A percentile compares a stretch with the other conserved stretches of the same genome.
These are phyloP conservation scores for Ranitomeya imitator DNA, from an alignment of 2,113 vertebrate genomes.

Conservation along the genomic window DNA sequence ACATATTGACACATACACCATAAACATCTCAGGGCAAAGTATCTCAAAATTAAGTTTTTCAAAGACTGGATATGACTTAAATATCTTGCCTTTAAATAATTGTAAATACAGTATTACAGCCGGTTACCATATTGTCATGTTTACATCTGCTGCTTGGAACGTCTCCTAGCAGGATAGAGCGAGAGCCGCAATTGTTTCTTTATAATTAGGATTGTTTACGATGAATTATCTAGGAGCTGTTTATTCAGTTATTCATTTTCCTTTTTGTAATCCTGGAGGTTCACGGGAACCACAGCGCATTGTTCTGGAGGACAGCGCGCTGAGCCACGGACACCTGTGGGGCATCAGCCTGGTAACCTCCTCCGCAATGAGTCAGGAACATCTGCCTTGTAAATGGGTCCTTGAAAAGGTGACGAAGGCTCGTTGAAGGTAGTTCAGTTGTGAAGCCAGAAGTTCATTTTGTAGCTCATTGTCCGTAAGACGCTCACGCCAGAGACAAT, in stretches of 20 bases:
- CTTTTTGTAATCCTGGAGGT: neutral
- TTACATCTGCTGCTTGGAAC: neutral
- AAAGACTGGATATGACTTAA: no score
- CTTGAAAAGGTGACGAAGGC: neutral
- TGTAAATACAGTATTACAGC: neutral
- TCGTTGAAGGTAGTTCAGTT: neutral
- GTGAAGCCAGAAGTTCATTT: neutral
- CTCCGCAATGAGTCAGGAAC: constrained; percentile 20
- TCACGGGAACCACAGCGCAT: neutral
- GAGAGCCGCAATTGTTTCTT: neutral
- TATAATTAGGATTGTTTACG: neutral
- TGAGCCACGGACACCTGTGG: neutral
- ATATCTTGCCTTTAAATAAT: neutral
- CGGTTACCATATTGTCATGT: neutral
- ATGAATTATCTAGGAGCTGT: neutral
- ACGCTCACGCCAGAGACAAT: neutral
- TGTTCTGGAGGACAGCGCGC: neutral
- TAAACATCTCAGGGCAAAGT: no score
- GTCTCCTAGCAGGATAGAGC: neutral
- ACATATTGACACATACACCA: no score
- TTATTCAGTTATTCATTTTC: neutral
- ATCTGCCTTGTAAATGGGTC: constrained; percentile 3
- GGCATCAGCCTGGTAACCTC: neutral
- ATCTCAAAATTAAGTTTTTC: no score
- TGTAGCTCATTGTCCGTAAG: constrained; percentile 9